Evolutionary conservation across 2,888 invertebrate genomes (phyloP).

Genomic region (Elgonia sp.): DNA sequence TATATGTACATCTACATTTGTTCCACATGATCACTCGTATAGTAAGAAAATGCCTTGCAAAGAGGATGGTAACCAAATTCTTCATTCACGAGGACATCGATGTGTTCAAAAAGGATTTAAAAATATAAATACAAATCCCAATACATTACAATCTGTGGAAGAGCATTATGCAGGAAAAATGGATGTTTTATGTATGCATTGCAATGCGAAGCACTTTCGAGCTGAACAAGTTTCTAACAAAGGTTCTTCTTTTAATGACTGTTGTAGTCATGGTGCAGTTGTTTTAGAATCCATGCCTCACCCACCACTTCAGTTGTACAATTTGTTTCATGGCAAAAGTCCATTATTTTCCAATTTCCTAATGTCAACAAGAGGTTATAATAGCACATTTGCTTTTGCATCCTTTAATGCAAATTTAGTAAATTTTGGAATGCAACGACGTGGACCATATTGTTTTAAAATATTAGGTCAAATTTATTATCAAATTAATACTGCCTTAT

Average conservation of each 20-base stretch:
- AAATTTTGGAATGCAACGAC: no score
- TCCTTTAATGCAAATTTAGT: conserved; percentile 18
- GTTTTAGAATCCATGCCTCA: not conserved
- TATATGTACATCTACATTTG: no score
- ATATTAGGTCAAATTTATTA: conserved; percentile 25
- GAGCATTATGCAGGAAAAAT: conserved; percentile 50
- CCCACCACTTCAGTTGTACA: not conserved
- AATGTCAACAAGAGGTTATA: no score
- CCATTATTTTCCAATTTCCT: no score
- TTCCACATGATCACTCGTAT: no score
- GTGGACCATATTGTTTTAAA: conserved; percentile 1
- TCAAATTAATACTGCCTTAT: not conserved
- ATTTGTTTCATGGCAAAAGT: not conserved
- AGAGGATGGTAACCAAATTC: not conserved
- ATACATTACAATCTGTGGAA: not conserved
- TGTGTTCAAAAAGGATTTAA: conserved; percentile 4
- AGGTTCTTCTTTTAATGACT: conserved; percentile 37
- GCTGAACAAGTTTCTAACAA: not conserved
- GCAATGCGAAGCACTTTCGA: conserved; percentile 31
- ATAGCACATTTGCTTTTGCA: not conserved
- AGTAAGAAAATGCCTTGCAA: no score
- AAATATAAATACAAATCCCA: conserved; percentile 7
- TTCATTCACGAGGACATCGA: not conserved
- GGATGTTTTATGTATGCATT: conserved; percentile 42
- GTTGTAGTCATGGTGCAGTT: conserved; percentile 39